A percentile compares a stretch with the other conserved stretches of the same genome.
Evolutionary conservation across 1,140 invertebrate species (phyloP).

Genomic region (Sycophila sp.): DNA sequence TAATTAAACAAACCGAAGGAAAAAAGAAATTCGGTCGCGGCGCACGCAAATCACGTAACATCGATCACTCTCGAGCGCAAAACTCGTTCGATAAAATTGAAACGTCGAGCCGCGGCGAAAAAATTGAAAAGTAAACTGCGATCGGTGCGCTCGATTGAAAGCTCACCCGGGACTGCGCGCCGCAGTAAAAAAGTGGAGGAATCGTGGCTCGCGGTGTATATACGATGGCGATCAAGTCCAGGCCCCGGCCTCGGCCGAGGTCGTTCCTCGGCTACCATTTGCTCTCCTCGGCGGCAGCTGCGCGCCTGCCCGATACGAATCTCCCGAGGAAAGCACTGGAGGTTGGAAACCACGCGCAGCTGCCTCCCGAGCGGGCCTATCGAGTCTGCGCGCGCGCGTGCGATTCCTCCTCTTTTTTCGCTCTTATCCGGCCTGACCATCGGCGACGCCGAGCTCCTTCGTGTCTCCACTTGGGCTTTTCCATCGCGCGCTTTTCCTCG

Average conservation of each 20-base stretch:
- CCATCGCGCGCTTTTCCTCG: neutral
- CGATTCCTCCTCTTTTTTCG: neutral
- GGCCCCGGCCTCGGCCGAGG: slow-evolving; percentile 14
- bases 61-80: too few species aligned
- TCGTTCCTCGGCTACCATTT: slow-evolving; percentile 34
- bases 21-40: too few species aligned
- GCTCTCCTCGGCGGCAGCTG: slow-evolving; percentile 45
- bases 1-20: too few species aligned
- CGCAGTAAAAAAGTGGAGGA: neutral
- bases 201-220: neutral
- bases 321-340: slow-evolving; percentile 39
- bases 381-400: neutral
- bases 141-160: slow-evolving; percentile 10
- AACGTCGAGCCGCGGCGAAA: too few species aligned
- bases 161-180: neutral
- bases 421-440: neutral
- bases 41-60: too few species aligned
- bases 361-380: slow-evolving; percentile 50
- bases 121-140: slow-evolving; percentile 18
- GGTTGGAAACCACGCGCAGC: slow-evolving; percentile 43
- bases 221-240: neutral
- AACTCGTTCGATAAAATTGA: slow-evolving; percentile 7
- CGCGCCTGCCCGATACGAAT: slow-evolving; percentile 24
- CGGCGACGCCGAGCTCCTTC: neutral
- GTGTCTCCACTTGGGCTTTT: neutral